Base-by-base conservation (phyloP, 2,113 vertebrate genomes). In the Colinus virginianus region DNA sequence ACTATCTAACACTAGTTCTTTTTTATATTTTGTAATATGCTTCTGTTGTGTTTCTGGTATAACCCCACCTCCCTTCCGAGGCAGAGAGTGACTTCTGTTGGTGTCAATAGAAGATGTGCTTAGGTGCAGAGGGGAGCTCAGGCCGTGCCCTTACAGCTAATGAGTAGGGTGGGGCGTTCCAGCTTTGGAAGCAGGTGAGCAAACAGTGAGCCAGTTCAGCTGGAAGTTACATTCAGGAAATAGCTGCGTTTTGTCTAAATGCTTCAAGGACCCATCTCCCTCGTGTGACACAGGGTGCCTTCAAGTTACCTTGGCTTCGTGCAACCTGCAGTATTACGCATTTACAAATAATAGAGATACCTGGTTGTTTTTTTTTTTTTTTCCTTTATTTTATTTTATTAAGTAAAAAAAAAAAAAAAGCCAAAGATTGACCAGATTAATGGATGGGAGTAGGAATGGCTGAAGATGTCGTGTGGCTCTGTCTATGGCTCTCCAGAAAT, bases 21-120 rank as follows among this genome's bases (percentile, higher is more conserved):
- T 97, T 97, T 97, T 97, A 96, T 95, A 97, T 93, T 98, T 97
- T 97, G 87, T 97, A 97, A 95, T 96, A 96, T 56, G 89, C 96
- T 93, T 93, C 68, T 56, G 20, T 88, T 93, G 94, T 94, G 97
- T 97, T 97, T 88, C 94, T 95, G 94, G 76, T 94, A 66, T 93
- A 67, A 70, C 82, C 76, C 78, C 78, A 3, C 63, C 72, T 78
- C 77, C 67, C 76, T 90, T 11, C 84, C 21, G 38, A 93, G 91
- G 93, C 78, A 90, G 40, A 82, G 51, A 38, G 5, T 36, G n/a
- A 28, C 94, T 96, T 90, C 71, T 21, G 7, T 82, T 63, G 63
- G 23, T 64, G 25, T 76, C 79, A 49, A 1, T 1, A 53, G 95
- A 78, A 64, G 87, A 89, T 72, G 2, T 4, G 84, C 49, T 67